Percentiles rank a stretch among this genome's conserved stretches.
Evolutionary conservation across 1,140 invertebrate species (phyloP).

Genomic region (Bombus impatiens): DNA sequence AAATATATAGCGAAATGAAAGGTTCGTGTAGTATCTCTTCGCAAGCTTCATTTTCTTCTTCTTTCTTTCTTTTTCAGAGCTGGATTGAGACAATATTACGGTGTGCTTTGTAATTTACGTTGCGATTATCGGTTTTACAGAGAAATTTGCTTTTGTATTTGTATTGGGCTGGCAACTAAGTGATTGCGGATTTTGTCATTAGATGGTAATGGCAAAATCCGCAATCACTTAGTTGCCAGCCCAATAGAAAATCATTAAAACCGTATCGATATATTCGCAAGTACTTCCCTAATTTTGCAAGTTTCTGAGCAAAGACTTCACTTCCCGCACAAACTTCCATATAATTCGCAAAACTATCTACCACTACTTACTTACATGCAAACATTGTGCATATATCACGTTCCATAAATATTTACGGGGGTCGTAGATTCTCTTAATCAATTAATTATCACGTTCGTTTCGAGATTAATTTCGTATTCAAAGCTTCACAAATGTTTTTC

Average conservation of each 20-base stretch:
- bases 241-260: background rate
- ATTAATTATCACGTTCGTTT: too few relatives aligned
- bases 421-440: too few relatives aligned
- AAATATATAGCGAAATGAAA: background rate
- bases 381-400: background rate
- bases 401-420: background rate
- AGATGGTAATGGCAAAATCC: too few relatives aligned
- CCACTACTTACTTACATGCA: background rate
- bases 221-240: too few relatives aligned
- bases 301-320: background rate
- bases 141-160: background rate
- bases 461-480: too few relatives aligned
- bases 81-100: too few relatives aligned
- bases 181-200: too few relatives aligned
- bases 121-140: too few relatives aligned
- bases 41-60: accelerated
- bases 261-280: slow-evolving; percentile 5
- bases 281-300: slow-evolving; percentile 16
- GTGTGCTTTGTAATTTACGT: background rate
- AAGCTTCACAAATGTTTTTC: too few relatives aligned
- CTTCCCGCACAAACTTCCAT: background rate
- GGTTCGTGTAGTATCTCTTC: background rate
- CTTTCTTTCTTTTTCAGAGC: background rate
- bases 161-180: too few relatives aligned
- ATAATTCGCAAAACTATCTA: slow-evolving; percentile 8